Evolutionary conservation across 2,888 invertebrate genomes (phyloP), one percentile per base, ranked within the genome.

Genomic region (Drosophila diplacantha): DNA sequence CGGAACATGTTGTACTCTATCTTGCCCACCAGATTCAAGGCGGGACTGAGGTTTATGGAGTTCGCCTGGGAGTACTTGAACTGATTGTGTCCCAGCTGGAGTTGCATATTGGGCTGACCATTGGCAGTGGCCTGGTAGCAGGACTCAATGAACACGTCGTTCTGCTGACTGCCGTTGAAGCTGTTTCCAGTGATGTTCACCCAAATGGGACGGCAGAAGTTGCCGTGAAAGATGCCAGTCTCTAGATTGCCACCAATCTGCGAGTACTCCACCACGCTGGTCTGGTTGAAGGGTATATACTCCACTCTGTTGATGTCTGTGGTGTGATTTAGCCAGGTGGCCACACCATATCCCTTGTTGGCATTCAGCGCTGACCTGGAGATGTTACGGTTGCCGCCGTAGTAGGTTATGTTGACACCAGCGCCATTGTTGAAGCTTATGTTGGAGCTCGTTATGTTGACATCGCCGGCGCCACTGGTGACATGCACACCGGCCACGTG

Each of bases 331-430:
- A 96, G 89, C 95, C 97, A 97, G 9, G 97, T 91, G 0, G 97
- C 94, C 22, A 97, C 87, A 3, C 98, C 98, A 80, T 95, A 94
- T 9, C 97, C 96, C 70, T 91, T 91, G 88, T 99, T 99, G 0
- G 95, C 94, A 51, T 93, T 94, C 24, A 99, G 89, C 26, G 92
- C 93, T 43, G 96, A 94, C 74, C 93, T 91, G 12, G 98, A 98
- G 64, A 99, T 91, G 83, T 99, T 97, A 69, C 96, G 91, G 77
- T 94, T 94, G 1, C 99, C 99, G 0, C 99, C 99, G 4, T 95
- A 94, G 65, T 96, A 96, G 0, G 98, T 97, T 12, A 99, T 93
- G 87, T 99, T 99, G 11, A 99, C 91, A 0, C 99, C 99, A 83
- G 97, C 97, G 2, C 97, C 97, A 84, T 93, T 92, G 86, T 99